phyloP scores from a whole-genome alignment of 2,888 invertebrate species.

The Pterostichus niger region DNA sequence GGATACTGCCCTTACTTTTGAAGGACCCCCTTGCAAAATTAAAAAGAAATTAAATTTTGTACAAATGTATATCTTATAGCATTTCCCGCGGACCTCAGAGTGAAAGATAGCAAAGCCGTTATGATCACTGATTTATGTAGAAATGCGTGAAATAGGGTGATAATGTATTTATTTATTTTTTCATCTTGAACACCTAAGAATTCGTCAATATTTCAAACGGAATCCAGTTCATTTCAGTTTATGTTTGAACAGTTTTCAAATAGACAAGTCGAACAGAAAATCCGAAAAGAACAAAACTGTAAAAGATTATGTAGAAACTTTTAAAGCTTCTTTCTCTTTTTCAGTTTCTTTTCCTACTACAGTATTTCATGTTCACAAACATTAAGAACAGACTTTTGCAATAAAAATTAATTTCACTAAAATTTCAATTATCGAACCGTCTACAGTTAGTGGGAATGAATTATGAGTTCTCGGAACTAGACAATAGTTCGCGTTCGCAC shows the following conservation, averaged over 20 bases:
- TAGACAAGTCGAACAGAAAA: neutral
- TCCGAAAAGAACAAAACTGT: neutral
- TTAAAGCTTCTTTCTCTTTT: slow-evolving; percentile 8
- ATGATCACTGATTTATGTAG: too few relatives aligned
- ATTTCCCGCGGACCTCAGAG: too few relatives aligned
- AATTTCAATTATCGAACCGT: slow-evolving; percentile 55
- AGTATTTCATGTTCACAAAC: slow-evolving; percentile 37
- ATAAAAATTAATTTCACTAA: slow-evolving; percentile 58
- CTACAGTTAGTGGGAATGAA: slow-evolving; percentile 20
- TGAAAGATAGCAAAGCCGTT: too few relatives aligned
- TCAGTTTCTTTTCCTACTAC: slow-evolving; percentile 39
- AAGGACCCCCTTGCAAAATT: too few relatives aligned
- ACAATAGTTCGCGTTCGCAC: slow-evolving; percentile 34
- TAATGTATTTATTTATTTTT: too few relatives aligned
- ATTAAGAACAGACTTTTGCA: slow-evolving; percentile 38
- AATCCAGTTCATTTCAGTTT: too few relatives aligned
- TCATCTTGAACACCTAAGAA: too few relatives aligned
- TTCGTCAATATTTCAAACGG: too few relatives aligned
- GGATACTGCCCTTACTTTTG: too few relatives aligned
- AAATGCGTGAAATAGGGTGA: too few relatives aligned
- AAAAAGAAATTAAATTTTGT: too few relatives aligned
- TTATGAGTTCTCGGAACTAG: slow-evolving; percentile 23
- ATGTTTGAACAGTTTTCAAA: neutral
- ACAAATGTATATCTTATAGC: too few relatives aligned
- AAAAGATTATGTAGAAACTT: slow-evolving; percentile 38